Percentiles rank a stretch among this genome's conserved stretches.
Conservation (phyloP, 2,113 vertebrate species). For the Microtus montanus region DNA sequence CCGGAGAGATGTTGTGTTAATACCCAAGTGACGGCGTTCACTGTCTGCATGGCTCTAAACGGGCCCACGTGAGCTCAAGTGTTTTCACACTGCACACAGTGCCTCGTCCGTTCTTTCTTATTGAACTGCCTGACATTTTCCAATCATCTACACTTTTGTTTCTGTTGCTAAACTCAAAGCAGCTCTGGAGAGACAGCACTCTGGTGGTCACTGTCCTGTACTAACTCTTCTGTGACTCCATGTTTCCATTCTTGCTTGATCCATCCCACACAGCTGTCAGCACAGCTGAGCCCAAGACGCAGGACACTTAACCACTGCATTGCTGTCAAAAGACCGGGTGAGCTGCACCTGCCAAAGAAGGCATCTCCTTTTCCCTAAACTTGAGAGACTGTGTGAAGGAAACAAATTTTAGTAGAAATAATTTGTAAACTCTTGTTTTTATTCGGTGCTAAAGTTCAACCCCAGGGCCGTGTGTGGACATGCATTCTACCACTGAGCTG, state of each 20-base stretch:
- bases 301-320: neutral
- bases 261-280: neutral
- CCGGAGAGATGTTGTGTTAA: neutral
- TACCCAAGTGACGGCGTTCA: neutral
- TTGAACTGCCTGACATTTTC: neutral
- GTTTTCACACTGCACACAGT: neutral
- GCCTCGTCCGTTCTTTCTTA: neutral
- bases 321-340: neutral
- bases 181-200: neutral
- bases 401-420: constrained; percentile 21
- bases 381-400: neutral
- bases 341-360: neutral
- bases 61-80: too few species aligned
- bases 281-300: neutral
- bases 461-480: neutral
- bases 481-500: neutral
- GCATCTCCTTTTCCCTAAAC: neutral
- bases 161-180: constrained; percentile 45
- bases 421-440: constrained; percentile 22
- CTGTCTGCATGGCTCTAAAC: neutral
- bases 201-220: neutral
- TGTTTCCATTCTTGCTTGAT: constrained; percentile 8
- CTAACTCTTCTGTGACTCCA: neutral
- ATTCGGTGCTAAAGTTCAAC: neutral
- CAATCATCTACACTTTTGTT: neutral